Evolutionary conservation across 2,888 invertebrate species (phyloP), one percentile per base, ranked within the genome.

Genomic region (Cantharis nigra): DNA sequence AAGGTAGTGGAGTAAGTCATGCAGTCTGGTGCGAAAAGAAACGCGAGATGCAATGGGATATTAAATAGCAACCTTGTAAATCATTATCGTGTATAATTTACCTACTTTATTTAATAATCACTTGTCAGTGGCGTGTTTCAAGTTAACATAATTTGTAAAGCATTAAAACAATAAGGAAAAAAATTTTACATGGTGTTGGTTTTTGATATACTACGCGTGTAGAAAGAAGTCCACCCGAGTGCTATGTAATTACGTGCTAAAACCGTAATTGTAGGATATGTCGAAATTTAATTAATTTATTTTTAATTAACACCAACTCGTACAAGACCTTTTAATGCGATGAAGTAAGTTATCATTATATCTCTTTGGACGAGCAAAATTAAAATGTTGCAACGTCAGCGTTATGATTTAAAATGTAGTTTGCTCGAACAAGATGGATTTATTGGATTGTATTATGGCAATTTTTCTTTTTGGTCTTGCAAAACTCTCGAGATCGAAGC

Each of bases 401-500:
- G 49, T 49, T 49, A 49, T 49, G 49, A 49, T 49, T 49, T 49
- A 49, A 49, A 49, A 49, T 49, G 49, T 49, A n/a, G 49, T 49
- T 49, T n/a, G 49, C n/a, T 49, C 49, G 49, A n/a, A 49, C 49
- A n/a, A 49, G 49, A 49, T 49, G 49, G 49, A 49, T 49, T 49
- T 49, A 49, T 49, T 49, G 49, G 49, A 49, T 49, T 49, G 49
- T 49, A 9, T 49, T 49, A 49, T 49, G 49, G 49, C 49, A n/a
- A n/a, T 49, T 49, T 49, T 49, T 49, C 49, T n/a, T 62, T 69
- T 79, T 75, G 77, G 33, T 69, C 33, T 83, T 83, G 79, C 69
- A 79, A 82, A 82, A 83, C 73, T 76, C 67, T 80, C 80, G 81
- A 82, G 26, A 83, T 83, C 77, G 77, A 75, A 63, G 65, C 28